Evolutionary conservation across 2,888 invertebrate species (phyloP), one percentile per base, ranked within the genome.

Genomic region (Arge pagana): DNA sequence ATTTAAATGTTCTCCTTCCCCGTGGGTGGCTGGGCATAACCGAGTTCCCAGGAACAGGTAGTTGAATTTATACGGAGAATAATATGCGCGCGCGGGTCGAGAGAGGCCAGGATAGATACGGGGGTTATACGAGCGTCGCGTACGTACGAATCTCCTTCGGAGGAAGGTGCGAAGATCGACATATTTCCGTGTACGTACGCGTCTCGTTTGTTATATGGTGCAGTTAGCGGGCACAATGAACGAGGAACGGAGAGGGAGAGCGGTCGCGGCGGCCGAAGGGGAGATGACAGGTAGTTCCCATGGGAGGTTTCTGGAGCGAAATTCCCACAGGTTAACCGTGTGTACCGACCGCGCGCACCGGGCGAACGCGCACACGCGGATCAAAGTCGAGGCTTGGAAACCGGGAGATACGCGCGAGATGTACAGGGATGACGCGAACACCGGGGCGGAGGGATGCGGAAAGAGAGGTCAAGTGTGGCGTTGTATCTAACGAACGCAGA

Each of bases 261-360:
- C 11, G 13, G 15, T 26, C n/a, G 23, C 13, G 11, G 23, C 8
- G 13, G 4, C 13, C 24, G 36, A 23, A 28, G 48, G 36, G 43
- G 42, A 56, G 62, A 33, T 63, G 68, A 70, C 68, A 68, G 70
- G 69, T 71, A 68, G 66, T 70, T 70, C 71, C 68, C 70, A 68
- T 67, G 71, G 60, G 67, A 71, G 63, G 61, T 63, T 65, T 61
- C 58, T 59, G 62, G 60, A 58, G 58, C 62, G 54, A 50, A 53
- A 68, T 70, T 71, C 70, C 70, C 71, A 70, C 69, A 68, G 67
- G 56, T 36, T 48, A 35, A 18, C 23, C 30, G 16, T 18, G 8
- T 21, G 39, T 7, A 39, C n/a, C n/a, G n/a, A n/a, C n/a, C n/a
- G 19, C 42, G 13, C 31, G 21, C 13, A 16, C 42, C n/a, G 30